These are phyloP conservation scores for Adrianichthys oophorus DNA, from an alignment of 2,797 vertebrate species.

Conservation along the genomic window DNA sequence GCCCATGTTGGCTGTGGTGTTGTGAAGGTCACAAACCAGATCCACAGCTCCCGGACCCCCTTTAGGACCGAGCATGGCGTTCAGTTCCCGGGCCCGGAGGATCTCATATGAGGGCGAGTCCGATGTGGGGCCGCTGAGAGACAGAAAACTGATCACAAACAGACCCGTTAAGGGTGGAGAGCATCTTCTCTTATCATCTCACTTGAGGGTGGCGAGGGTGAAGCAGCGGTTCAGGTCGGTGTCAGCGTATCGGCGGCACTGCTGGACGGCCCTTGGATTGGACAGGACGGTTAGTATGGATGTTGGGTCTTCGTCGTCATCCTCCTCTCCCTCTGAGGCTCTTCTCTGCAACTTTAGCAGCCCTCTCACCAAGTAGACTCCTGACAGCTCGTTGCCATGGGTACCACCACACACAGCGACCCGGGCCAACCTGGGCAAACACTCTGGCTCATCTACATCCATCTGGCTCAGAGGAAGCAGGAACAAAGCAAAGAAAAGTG, in stretches of 20 bases:
- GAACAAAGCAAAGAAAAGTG: not conserved
- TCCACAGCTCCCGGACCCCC: conserved; percentile 56
- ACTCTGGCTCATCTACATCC: conserved; percentile 54
- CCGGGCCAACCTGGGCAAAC: conserved; percentile 65
- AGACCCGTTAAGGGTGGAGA: not conserved
- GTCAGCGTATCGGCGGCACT: conserved; percentile 75
- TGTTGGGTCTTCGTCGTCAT: conserved; percentile 16
- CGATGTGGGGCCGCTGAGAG: conserved; percentile 53
- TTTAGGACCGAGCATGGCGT: conserved; percentile 69
- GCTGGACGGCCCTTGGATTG: conserved; percentile 77
- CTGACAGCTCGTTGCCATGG: conserved; percentile 86
- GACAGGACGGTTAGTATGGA: conserved; percentile 71
- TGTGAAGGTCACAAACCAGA: conserved; percentile 77
- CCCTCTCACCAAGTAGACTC: conserved; percentile 78
- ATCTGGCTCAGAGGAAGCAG: conserved; percentile 38
- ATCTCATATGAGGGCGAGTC: conserved; percentile 71
- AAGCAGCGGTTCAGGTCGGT: conserved; percentile 84
- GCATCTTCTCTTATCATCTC: conserved; percentile 8
- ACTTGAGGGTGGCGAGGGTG: conserved; percentile 72
- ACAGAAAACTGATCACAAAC: not conserved
- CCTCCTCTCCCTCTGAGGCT: conserved; percentile 37
- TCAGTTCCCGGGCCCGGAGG: conserved; percentile 68
- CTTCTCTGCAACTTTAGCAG: conserved; percentile 63
- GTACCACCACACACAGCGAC: conserved; percentile 84
- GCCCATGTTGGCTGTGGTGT: conserved; percentile 84